Evolutionary conservation across 2,113 vertebrate genomes (phyloP), one percentile per base, ranked within the genome.

Genomic region (Cynopterus brachyotis): DNA sequence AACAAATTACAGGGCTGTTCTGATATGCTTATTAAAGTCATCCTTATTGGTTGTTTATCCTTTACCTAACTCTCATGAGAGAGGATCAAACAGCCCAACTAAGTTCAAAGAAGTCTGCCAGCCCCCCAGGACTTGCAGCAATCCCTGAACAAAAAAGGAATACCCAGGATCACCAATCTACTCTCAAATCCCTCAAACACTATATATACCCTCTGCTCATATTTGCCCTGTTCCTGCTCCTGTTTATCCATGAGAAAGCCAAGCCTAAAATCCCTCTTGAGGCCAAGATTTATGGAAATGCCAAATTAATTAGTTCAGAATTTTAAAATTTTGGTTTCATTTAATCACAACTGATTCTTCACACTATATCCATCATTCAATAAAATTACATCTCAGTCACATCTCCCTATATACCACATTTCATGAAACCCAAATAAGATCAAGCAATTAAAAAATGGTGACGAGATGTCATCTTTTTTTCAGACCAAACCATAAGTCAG

Each of bases 61-160:
- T 92, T 89, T 86, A 86, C 20, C 83, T 84, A 89, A 95, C 20
- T 85, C 5, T 86, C 80, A 66, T 32, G 7, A 92, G 72, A 95
- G n/a, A 94, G 12, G 9, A 97, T 73, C 70, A 94, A 96, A 45
- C 50, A 97, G 64, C 26, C 40, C 40, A 53, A 12, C 47, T 91
- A 62, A 84, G 55, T 91, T 94, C 93, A 95, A 94, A 97, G 64
- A 96, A 92, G n/a, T 2, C 60, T 83, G 45, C 37, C n/a, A 94
- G 40, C 32, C 8, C 28, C 24, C 13, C 50, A 57, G 35, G 62
- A 80, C n/a, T 69, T 64, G 24, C 7, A 88, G 8, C 60, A 91
- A 26, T 89, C 22, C 37, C 53, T 40, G 37, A 86, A 73, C 47
- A 66, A 47, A 78, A 82, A 75, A 78, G 59, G 42, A 76, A 69